phyloP scores from a whole-genome alignment of 2,797 vertebrate species.

The Choloepus didactylus region DNA sequence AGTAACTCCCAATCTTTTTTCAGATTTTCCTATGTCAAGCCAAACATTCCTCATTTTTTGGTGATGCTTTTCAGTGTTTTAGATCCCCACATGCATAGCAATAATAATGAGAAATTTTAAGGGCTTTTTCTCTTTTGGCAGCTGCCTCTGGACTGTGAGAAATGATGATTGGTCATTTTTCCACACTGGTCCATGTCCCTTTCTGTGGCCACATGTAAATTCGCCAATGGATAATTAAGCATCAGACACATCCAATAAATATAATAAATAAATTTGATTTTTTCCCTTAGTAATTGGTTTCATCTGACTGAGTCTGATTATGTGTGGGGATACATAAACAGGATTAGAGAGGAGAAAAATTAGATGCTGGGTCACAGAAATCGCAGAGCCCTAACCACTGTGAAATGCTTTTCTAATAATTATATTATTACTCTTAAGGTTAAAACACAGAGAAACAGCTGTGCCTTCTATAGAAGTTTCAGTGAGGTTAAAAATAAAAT shows the following conservation, averaged over 20 bases:
- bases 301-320: slow-evolving; percentile 79
- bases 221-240: slow-evolving; percentile 81
- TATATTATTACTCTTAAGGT: slow-evolving; percentile 55
- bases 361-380: slow-evolving; percentile 68
- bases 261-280: slow-evolving; percentile 84
- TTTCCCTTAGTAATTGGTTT: slow-evolving; percentile 81
- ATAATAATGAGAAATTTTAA: slow-evolving; percentile 14
- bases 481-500: slow-evolving; percentile 61
- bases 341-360: slow-evolving; percentile 80
- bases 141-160: slow-evolving; percentile 49
- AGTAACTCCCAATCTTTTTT: background rate
- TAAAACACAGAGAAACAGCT: slow-evolving; percentile 38
- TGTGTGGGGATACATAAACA: slow-evolving; percentile 71
- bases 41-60: background rate
- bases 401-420: slow-evolving; percentile 65
- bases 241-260: slow-evolving; percentile 81
- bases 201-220: slow-evolving; percentile 72
- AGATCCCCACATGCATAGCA: background rate
- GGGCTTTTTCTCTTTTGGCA: background rate
- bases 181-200: slow-evolving; percentile 43
- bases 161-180: slow-evolving; percentile 66
- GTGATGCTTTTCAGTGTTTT: background rate
- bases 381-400: slow-evolving; percentile 34
- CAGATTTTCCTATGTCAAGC: background rate
- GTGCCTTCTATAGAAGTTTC: slow-evolving; percentile 20